phyloP scores from a whole-genome alignment of 2,888 invertebrate genomes.

The Stratiomys singularior region DNA sequence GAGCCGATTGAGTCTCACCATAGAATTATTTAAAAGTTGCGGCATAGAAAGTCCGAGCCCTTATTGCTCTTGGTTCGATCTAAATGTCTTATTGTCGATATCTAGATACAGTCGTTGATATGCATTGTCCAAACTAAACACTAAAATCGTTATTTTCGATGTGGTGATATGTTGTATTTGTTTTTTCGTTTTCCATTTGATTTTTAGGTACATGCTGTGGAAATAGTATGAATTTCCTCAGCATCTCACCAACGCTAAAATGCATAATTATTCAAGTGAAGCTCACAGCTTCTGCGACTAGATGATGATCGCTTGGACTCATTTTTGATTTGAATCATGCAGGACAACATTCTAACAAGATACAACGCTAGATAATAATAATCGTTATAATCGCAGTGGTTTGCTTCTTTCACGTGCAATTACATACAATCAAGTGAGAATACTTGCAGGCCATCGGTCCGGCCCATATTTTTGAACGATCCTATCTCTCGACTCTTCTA shows the following conservation, averaged over 20 bases:
- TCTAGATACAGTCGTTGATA: constrained; percentile 6
- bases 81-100: background rate
- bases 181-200: background rate
- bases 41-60: background rate
- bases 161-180: constrained; percentile 12
- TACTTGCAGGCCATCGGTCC: no score
- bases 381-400: no score
- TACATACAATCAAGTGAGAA: no score
- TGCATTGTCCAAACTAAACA: constrained; percentile 25
- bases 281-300: no score
- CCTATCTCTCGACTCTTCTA: no score
- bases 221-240: background rate
- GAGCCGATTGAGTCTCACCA: background rate
- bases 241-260: background rate
- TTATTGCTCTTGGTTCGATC: constrained; percentile 20
- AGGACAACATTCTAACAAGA: no score
- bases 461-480: no score
- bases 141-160: constrained; percentile 22
- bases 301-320: no score
- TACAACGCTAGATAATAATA: no score
- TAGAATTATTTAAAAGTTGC: background rate
- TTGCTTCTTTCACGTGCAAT: no score
- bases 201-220: constrained; percentile 11
- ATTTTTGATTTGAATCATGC: no score
- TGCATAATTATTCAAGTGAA: background rate